Percentiles rank a stretch among this genome's conserved stretches.
These are phyloP conservation scores for Dendroctonus valens DNA, from an alignment of 1,140 invertebrate species.

Conservation along the genomic window DNA sequence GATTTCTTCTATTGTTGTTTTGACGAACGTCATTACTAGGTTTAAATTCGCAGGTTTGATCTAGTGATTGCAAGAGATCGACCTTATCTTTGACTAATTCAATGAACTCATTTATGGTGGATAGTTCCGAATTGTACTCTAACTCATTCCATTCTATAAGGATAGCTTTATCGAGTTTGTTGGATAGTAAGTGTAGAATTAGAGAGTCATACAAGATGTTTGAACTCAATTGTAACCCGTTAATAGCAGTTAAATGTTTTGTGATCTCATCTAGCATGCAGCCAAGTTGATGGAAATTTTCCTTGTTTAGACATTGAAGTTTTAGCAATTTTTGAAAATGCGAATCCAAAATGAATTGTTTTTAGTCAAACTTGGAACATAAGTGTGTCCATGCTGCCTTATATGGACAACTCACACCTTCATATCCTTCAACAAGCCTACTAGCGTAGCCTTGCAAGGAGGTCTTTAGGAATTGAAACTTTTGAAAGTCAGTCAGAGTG, in stretches of 20 bases:
- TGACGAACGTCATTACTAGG: neutral
- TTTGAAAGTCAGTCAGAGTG: neutral
- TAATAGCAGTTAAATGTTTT: conserved; percentile 1
- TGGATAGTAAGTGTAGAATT: neutral
- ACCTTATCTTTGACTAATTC: conserved; percentile 4
- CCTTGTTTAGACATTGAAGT: neutral
- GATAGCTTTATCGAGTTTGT: neutral
- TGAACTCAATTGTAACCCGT: neutral
- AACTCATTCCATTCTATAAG: conserved; percentile 3
- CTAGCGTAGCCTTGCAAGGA: neutral
- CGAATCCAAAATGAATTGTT: neutral
- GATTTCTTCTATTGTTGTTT: neutral
- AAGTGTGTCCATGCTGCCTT: neutral
- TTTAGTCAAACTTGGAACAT: neutral
- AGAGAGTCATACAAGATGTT: conserved; percentile 4
- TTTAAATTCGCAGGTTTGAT: neutral
- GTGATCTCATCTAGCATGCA: conserved; percentile 3
- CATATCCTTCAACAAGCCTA: neutral
- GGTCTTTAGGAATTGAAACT: neutral
- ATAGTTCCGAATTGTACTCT: neutral
- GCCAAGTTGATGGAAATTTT: conserved; percentile 2
- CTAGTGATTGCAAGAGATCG: conserved; percentile 5
- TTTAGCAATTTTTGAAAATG: neutral
- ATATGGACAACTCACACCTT: neutral
- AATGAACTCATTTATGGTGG: conserved; percentile 1